A percentile compares a stretch with the other conserved stretches of the same genome.
Conservation (phyloP, 2,888 invertebrate species). For the Eustalomyia histrio region DNA sequence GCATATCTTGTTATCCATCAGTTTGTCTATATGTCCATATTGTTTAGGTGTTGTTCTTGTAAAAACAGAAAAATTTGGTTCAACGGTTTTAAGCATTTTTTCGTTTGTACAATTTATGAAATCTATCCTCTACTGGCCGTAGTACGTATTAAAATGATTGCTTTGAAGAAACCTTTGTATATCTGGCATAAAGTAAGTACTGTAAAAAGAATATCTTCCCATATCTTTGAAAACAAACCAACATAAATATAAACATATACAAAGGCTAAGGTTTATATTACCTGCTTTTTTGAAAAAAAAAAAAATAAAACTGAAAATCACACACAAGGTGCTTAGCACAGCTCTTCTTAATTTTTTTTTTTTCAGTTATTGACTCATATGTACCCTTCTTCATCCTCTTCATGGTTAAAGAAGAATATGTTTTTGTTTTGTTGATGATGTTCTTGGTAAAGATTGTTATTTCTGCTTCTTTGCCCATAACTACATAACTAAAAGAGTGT, state of each 20-base stretch:
- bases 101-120: constrained; percentile 19
- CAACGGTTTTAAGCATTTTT: constrained; percentile 33
- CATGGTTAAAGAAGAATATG: neutral
- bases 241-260: constrained; percentile 15
- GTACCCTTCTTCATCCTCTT: neutral
- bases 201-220: constrained; percentile 28
- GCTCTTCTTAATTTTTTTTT: neutral
- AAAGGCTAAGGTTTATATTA: constrained; percentile 62
- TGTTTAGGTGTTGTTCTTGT: constrained; percentile 26
- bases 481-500: neutral
- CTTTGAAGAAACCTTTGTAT: constrained; percentile 21
- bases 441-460: neutral
- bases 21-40: neutral
- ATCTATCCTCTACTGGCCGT: constrained; percentile 17
- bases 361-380: neutral
- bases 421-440: neutral
- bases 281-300: constrained; percentile 43
- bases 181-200: constrained; percentile 26
- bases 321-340: constrained; percentile 19
- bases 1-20: neutral
- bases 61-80: constrained; percentile 21
- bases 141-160: constrained; percentile 1
- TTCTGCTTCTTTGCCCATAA: constrained; percentile 1
- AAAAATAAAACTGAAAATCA: constrained; percentile 14
- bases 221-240: constrained; percentile 22